Percentiles rank a stretch among this genome's conserved stretches.
These are phyloP conservation scores for Odontocolon sp. DNA, from an alignment of 2,888 invertebrate species.

Conservation along the genomic window DNA sequence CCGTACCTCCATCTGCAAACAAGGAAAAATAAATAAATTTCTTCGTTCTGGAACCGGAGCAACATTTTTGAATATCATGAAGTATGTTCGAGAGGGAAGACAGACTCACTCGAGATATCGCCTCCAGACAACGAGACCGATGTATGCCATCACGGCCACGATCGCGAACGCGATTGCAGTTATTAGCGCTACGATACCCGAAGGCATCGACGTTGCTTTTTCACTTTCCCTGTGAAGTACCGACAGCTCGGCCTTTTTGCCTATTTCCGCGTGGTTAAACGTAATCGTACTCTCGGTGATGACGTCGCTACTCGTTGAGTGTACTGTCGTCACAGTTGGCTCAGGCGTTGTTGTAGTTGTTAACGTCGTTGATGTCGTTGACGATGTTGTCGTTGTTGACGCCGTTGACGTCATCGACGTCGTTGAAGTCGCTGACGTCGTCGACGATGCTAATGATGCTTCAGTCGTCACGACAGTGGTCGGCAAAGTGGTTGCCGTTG, in stretches of 20 bases:
- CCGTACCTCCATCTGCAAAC: constrained; percentile 76
- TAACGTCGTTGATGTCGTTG: not conserved
- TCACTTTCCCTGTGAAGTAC: constrained; percentile 44
- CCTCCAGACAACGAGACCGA: constrained; percentile 79
- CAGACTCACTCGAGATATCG: constrained; percentile 80
- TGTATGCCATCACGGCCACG: constrained; percentile 77
- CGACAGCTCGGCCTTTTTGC: constrained; percentile 22
- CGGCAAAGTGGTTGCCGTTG: not conserved
- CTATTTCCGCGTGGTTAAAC: not conserved
- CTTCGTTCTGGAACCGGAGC: not conserved
- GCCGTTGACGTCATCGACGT: not conserved
- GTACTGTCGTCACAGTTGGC: not conserved
- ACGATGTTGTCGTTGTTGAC: not conserved
- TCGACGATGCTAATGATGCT: not conserved
- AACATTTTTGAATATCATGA: constrained; percentile 8
- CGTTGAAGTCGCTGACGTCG: not conserved
- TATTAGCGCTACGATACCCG: constrained; percentile 71
- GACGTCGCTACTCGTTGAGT: not conserved
- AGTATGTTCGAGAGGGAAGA: not conserved
- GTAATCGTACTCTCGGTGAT: not conserved
- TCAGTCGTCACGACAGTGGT: not conserved
- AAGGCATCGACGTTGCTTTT: constrained; percentile 64
- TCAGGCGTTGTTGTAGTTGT: not conserved
- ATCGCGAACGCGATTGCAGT: constrained; percentile 74
- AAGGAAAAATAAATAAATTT: constrained; percentile 3